These are phyloP conservation scores for Magallana nippona DNA, from an alignment of 2,888 invertebrate species.

Conservation along the genomic window DNA sequence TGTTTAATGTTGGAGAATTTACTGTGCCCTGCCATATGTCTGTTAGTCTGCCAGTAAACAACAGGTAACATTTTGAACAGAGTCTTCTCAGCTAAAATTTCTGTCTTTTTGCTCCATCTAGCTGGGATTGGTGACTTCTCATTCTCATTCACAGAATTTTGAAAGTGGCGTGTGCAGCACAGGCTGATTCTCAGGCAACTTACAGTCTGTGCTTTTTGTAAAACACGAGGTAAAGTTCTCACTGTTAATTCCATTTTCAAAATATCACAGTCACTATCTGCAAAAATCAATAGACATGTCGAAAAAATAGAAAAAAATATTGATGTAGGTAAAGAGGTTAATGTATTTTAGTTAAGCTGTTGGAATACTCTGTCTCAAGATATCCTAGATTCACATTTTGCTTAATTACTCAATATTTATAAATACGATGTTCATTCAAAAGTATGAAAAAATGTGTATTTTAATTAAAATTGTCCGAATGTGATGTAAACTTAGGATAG, in stretches of 20 bases:
- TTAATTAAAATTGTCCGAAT: too few species aligned
- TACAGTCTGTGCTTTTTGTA: neutral
- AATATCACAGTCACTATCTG: neutral
- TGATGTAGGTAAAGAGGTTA: too few species aligned
- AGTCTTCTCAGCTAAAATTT: neutral
- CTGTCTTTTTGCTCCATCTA: neutral
- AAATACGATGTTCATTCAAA: too few species aligned
- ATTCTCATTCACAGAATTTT: neutral
- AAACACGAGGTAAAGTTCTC: neutral
- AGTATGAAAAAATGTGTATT: too few species aligned
- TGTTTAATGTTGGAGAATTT: slow-evolving; percentile 34
- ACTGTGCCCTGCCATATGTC: slow-evolving; percentile 36
- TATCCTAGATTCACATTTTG: too few species aligned
- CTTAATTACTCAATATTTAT: too few species aligned
- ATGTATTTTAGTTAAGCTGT: too few species aligned
- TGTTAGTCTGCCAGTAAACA: neutral
- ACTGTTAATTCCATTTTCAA: neutral
- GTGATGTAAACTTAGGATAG: too few species aligned
- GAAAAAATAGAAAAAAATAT: too few species aligned
- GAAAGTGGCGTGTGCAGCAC: neutral
- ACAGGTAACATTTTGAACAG: neutral
- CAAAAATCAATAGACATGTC: too few species aligned
- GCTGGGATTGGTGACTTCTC: neutral
- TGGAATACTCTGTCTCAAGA: too few species aligned
- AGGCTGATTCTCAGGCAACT: neutral